Conservation (phyloP, 2,888 invertebrate genomes). For the Harpalus rufipes region DNA sequence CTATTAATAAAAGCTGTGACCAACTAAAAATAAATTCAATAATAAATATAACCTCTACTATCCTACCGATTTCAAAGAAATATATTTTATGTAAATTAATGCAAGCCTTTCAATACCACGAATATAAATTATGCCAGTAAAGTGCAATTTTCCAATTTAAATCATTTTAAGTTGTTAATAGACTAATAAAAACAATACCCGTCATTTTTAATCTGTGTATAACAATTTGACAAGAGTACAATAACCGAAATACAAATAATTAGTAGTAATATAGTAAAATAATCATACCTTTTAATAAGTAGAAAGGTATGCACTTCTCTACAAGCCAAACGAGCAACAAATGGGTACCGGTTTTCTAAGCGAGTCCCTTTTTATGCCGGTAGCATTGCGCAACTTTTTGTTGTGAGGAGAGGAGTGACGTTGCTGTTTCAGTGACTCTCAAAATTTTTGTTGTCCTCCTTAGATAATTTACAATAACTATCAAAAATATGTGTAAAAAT, state of each 20-base stretch:
- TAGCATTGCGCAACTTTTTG: background rate
- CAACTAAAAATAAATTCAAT: background rate
- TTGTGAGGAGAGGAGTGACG: background rate
- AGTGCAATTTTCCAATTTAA: background rate
- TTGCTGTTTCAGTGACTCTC: background rate
- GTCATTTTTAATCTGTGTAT: background rate
- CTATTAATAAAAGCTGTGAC: background rate
- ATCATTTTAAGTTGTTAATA: too few species aligned
- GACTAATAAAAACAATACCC: background rate
- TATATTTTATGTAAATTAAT: background rate
- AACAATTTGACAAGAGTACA: background rate
- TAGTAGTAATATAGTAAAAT: background rate
- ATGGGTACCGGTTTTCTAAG: conserved; percentile 6
- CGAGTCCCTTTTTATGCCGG: background rate
- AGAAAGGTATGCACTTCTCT: background rate
- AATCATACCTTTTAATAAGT: conserved; percentile 3
- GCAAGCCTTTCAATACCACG: background rate
- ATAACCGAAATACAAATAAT: background rate
- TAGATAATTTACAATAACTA: background rate
- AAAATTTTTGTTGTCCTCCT: background rate
- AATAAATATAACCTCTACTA: background rate
- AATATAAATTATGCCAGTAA: background rate
- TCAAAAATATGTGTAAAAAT: too few species aligned
- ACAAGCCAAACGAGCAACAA: background rate
- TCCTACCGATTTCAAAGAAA: background rate